Conservation (phyloP, 37 sponge, comb jelly and placozoan genomes). For the Mnemiopsis leidyi region DNA sequence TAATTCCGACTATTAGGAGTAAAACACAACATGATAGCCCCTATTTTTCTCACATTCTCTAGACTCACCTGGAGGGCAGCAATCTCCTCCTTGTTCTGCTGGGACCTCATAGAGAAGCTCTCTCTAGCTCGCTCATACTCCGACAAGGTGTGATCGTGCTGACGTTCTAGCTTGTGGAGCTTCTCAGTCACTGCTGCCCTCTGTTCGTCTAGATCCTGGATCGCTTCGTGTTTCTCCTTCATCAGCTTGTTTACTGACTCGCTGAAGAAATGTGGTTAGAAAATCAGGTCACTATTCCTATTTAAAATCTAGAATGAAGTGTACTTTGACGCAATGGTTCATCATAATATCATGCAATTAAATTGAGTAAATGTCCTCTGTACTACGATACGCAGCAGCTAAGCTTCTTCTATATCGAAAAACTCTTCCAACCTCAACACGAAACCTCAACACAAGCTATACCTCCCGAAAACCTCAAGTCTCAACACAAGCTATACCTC, state of each 20-base stretch:
- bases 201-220: slow-evolving; percentile 47
- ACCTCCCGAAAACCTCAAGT: too few species aligned
- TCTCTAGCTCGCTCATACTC: slow-evolving; percentile 59
- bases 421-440: not conserved
- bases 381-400: too few species aligned
- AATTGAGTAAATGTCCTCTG: not conserved
- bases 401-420: too few species aligned
- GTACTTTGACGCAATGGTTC: not conserved
- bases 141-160: not conserved
- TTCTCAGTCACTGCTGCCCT: slow-evolving; percentile 52
- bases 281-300: too few species aligned
- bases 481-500: too few species aligned
- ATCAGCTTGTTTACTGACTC: slow-evolving; percentile 46
- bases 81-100: slow-evolving; percentile 44
- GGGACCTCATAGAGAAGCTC: slow-evolving; percentile 31
- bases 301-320: too few species aligned
- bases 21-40: too few species aligned
- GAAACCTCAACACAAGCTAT: too few species aligned
- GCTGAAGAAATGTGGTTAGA: not conserved
- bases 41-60: too few species aligned
- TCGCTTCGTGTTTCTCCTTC: slow-evolving; percentile 27
- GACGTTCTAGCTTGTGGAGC: slow-evolving; percentile 42
- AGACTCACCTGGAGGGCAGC: slow-evolving; percentile 5
- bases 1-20: too few species aligned
- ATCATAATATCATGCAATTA: not conserved